These are phyloP conservation scores for Gerris buenoi DNA, from an alignment of 1,140 invertebrate genomes.

Conservation along the genomic window DNA sequence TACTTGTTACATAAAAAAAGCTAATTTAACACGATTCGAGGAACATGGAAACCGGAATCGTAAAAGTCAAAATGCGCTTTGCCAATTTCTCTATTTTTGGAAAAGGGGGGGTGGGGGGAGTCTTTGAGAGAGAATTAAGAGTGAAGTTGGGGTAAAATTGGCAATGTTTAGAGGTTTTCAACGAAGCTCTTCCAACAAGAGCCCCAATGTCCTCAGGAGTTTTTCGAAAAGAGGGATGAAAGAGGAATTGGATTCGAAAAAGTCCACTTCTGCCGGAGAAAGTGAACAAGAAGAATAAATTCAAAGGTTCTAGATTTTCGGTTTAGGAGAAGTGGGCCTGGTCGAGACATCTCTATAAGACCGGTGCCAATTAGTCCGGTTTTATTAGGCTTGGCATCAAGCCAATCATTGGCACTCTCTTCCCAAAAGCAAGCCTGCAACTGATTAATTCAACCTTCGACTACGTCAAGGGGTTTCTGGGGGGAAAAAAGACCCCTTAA, in stretches of 20 bases:
- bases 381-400: background rate
- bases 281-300: background rate
- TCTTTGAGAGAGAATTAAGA: too few species aligned
- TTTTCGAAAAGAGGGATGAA: background rate
- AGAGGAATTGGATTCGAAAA: too few species aligned
- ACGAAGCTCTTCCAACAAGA: background rate
- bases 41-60: too few species aligned
- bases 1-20: too few species aligned
- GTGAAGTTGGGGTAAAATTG: too few species aligned
- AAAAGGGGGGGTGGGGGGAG: too few species aligned
- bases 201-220: background rate
- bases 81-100: too few species aligned
- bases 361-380: background rate
- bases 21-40: too few species aligned
- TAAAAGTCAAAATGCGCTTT: background rate
- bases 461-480: background rate
- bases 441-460: background rate
- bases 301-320: background rate
- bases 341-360: background rate
- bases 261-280: background rate
- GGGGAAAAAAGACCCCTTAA: background rate
- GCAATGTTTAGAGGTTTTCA: background rate
- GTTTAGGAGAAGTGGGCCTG: too few species aligned
- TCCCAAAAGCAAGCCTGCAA: background rate
- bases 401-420: background rate